Evolutionary conservation across 2,797 vertebrate species (phyloP), one percentile per base, ranked within the genome.

Genomic region (Sebastes flavidus): DNA sequence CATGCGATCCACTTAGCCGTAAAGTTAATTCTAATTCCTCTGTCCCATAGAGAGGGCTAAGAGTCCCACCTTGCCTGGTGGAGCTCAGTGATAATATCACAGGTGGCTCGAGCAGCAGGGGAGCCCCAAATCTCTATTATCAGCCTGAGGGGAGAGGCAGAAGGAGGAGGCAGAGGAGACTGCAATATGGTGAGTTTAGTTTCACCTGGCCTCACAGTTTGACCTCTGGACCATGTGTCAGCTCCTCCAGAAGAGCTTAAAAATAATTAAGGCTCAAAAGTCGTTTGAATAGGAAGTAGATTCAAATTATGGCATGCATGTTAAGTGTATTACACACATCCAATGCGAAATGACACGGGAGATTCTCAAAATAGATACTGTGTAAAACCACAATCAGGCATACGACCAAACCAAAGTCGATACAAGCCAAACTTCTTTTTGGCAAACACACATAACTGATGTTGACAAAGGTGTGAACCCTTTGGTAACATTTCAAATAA

Each of bases 161-260:
- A 92, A 88, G 93, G 91, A 91, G 90, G 92, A 92, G 91, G 89
- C 72, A 65, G 92, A 91, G 91, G 92, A 88, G 91, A 89, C 85
- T 6, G 87, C 95, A 96, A 96, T 96, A 96, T 96, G 95, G 95
- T 93, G 89, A 93, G 91, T 95, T 96, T 95, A 95, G 94, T 94
- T 94, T 96, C 95, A 95, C 95, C 94, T 95, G 94, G 95, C 92
- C 95, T 94, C 96, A 95, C 95, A 96, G 95, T 96, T 95, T 96
- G 95, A 96, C 95, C 95, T 93, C 95, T 93, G 92, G 89, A 92
- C 92, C 90, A 84, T 65, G 92, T 93, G 94, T 94, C 94, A 90
- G 84, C 82, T 92, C 90, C 93, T 92, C 92, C 93, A 87, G 92
- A 95, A 94, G 93, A 95, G 94, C 94, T 92, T 87, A 86, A 94